Percentiles rank a stretch among this genome's conserved stretches.
phyloP scores from a whole-genome alignment of 2,888 invertebrate species.

The Frankliniella fusca region DNA sequence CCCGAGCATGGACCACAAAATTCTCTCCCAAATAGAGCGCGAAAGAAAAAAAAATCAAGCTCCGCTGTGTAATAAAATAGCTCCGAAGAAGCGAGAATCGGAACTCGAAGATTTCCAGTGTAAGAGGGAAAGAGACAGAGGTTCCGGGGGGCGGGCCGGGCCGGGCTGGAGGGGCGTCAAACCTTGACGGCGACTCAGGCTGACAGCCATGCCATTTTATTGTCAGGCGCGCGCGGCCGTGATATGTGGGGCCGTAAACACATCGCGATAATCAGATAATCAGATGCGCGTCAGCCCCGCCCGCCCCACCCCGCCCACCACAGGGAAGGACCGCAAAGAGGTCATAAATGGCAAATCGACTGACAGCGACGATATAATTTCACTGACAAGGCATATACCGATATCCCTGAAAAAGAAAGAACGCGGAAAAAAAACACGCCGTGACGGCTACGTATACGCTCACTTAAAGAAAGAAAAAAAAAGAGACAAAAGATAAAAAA shows the following conservation, averaged over 20 bases:
- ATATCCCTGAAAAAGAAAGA: not conserved
- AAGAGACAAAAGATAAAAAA: not conserved
- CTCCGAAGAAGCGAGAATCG: no score
- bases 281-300: not conserved
- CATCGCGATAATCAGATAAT: conserved; percentile 12
- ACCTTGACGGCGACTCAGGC: not conserved
- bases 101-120: no score
- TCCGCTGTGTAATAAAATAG: no score
- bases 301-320: not conserved
- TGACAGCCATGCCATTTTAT: conserved; percentile 13
- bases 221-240: not conserved
- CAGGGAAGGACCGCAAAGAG: not conserved
- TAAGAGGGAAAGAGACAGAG: not conserved
- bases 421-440: conserved; percentile 20
- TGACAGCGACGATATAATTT: conserved; percentile 22
- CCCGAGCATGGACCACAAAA: no score
- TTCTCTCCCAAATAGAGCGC: no score
- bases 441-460: not conserved
- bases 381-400: no score
- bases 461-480: conserved; percentile 13
- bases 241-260: not conserved
- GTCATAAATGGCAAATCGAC: conserved; percentile 14
- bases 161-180: not conserved
- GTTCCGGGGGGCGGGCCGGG: not conserved
- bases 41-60: no score